Evolutionary conservation across 1,140 invertebrate genomes (phyloP).

Genomic region (Drosophila busckii): DNA sequence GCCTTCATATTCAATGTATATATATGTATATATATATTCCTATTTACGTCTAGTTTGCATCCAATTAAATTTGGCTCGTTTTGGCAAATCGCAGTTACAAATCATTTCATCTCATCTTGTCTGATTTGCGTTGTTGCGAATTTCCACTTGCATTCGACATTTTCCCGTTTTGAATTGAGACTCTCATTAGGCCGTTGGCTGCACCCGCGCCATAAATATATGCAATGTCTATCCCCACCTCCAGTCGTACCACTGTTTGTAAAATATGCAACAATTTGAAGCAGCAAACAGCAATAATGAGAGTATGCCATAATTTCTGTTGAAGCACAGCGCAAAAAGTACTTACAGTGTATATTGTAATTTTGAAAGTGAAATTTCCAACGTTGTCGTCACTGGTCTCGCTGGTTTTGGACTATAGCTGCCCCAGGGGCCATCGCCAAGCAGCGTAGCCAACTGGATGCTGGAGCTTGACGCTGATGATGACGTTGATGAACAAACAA

Average conservation of each 20-base stretch:
- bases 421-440: constrained; percentile 28
- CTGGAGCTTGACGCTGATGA: constrained; percentile 35
- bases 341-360: constrained; percentile 28
- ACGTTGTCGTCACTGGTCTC: constrained; percentile 19
- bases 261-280: constrained; percentile 33
- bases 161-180: constrained; percentile 33
- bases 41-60: too few relatives aligned
- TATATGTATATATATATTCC: constrained; percentile 13
- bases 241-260: constrained; percentile 1
- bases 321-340: constrained; percentile 27
- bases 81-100: constrained; percentile 18
- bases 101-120: constrained; percentile 18
- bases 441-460: constrained; percentile 33
- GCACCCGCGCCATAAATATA: constrained; percentile 34
- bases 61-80: constrained; percentile 23
- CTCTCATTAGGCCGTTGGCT: constrained; percentile 42
- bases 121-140: constrained; percentile 9
- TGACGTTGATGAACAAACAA: constrained; percentile 54
- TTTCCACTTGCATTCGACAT: constrained; percentile 15
- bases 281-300: constrained; percentile 4
- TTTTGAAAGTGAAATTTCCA: constrained; percentile 53
- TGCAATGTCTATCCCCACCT: neutral
- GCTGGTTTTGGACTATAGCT: constrained; percentile 10
- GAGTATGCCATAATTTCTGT: constrained; percentile 42
- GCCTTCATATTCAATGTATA: neutral